Conservation (phyloP, 2,888 invertebrate genomes). For the Protula sp. region DNA sequence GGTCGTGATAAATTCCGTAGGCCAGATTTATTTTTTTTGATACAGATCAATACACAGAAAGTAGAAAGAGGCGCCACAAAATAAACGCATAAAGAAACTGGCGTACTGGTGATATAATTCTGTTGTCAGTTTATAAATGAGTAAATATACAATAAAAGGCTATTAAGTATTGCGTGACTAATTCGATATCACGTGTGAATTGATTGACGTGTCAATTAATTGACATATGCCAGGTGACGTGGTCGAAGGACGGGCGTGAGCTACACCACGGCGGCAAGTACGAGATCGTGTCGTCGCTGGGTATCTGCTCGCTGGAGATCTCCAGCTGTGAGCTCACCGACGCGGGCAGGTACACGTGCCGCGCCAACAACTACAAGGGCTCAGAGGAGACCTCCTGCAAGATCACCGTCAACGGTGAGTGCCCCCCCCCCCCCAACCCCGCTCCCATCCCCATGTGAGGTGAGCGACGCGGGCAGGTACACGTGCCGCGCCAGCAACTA, state of each 20-base stretch:
- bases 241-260: constrained; percentile 84
- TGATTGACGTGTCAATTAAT: no score
- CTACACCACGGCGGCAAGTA: constrained; percentile 75
- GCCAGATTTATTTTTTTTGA: no score
- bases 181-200: no score
- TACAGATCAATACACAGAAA: no score
- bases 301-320: constrained; percentile 95
- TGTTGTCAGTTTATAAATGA: neutral
- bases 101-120: no score
- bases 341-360: constrained; percentile 92
- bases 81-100: no score
- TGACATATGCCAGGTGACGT: constrained; percentile 61
- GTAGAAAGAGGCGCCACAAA: no score
- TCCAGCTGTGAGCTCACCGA: constrained; percentile 89
- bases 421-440: no score
- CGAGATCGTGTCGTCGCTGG: constrained; percentile 84
- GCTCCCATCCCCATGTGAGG: constrained; percentile 86
- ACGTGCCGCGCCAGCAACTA: constrained; percentile 86
- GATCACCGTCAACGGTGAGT: constrained; percentile 39
- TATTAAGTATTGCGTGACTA: no score
- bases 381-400: constrained; percentile 92
- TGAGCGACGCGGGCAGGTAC: constrained; percentile 94
- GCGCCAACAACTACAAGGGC: constrained; percentile 89
- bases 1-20: no score
- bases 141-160: no score